Conservation (phyloP, 2,888 invertebrate species). For the Plebejus argus region DNA sequence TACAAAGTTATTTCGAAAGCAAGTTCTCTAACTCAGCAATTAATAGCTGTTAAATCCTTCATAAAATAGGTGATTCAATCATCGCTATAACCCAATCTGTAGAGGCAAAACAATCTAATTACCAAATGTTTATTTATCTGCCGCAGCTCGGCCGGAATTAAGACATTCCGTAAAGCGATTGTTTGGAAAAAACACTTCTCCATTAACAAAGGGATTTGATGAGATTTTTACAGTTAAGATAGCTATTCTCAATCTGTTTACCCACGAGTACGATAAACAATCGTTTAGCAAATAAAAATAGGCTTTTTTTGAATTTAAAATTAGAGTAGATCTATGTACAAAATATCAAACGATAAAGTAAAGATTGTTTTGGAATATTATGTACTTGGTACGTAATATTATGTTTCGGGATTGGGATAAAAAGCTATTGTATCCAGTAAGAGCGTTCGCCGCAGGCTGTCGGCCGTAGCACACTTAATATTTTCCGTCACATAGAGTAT, state of each 20-base stretch:
- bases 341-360: background rate
- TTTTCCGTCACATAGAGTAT: too few species aligned
- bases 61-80: slow-evolving; percentile 12
- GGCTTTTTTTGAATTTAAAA: background rate
- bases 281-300: background rate
- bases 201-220: slow-evolving; percentile 54
- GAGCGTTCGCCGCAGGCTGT: too few species aligned
- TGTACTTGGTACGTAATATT: too few species aligned
- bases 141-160: slow-evolving; percentile 53
- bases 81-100: slow-evolving; percentile 7
- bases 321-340: background rate
- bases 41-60: background rate
- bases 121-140: slow-evolving; percentile 43
- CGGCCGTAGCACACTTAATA: too few species aligned
- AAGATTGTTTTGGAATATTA: too few species aligned
- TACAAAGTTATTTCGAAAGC: background rate
- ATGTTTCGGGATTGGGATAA: too few species aligned
- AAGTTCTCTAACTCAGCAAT: background rate
- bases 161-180: slow-evolving; percentile 56
- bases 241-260: slow-evolving; percentile 30
- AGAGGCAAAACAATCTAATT: slow-evolving; percentile 21
- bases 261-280: background rate
- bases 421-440: too few species aligned
- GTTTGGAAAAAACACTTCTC: slow-evolving; percentile 52
- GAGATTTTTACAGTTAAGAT: slow-evolving; percentile 45